Percentiles rank a stretch among this genome's conserved stretches.
Conservation (phyloP, 2,888 invertebrate species). For the Podotricha telesiphe region DNA sequence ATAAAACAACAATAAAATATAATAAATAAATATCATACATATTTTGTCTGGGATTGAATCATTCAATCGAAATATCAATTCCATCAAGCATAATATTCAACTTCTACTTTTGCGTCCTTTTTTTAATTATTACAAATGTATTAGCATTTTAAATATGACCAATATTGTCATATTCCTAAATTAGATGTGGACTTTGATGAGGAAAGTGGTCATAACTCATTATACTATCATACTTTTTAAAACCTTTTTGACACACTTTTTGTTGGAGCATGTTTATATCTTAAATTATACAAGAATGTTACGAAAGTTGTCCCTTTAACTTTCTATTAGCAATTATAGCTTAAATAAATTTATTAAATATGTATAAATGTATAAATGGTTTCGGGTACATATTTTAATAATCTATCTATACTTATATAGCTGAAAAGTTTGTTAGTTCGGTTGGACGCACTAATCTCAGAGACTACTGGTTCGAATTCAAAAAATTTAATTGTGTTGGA, state of each 20-base stretch:
- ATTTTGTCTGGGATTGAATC: no score
- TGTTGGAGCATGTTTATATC: not conserved
- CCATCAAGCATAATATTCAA: no score
- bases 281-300: conserved; percentile 16
- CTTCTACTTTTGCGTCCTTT: not conserved
- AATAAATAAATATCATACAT: no score
- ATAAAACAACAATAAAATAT: no score
- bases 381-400: not conserved
- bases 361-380: not conserved
- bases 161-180: not conserved
- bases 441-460: no score
- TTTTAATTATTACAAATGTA: not conserved
- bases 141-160: not conserved
- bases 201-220: conserved; percentile 11
- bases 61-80: no score
- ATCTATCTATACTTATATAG: not conserved
- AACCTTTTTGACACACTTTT: conserved; percentile 4
- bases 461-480: no score
- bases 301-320: conserved; percentile 22
- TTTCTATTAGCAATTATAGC: conserved; percentile 17
- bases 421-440: no score
- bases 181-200: not conserved
- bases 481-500: no score
- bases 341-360: conserved; percentile 11
- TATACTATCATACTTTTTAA: conserved; percentile 11